These are phyloP conservation scores for Colistium nudipinnis DNA, from an alignment of 2,113 vertebrate genomes.

Conservation along the genomic window DNA sequence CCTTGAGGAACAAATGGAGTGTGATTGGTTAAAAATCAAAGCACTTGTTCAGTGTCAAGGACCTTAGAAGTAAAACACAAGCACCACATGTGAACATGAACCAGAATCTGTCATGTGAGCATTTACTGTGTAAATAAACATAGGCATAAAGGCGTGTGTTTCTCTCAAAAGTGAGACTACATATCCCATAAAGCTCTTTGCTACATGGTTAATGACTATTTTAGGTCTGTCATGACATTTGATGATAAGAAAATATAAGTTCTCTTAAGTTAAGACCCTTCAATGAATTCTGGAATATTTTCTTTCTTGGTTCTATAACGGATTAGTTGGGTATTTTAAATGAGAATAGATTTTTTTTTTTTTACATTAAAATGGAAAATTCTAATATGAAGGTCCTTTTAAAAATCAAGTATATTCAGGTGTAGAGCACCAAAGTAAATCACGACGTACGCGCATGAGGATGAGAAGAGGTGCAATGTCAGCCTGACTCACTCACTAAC, in stretches of 20 bases:
- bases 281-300: not conserved
- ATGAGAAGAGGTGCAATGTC: not conserved
- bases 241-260: not conserved
- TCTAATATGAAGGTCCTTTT: constrained; percentile 24
- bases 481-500: not conserved
- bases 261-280: not conserved
- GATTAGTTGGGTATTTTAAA: not conserved
- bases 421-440: constrained; percentile 4
- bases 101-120: not conserved
- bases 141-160: not conserved
- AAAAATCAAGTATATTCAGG: constrained; percentile 45
- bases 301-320: not conserved
- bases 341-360: not conserved
- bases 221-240: not conserved
- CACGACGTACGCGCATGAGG: not conserved
- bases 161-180: not conserved
- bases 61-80: not conserved
- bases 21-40: not conserved
- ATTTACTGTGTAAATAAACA: too few relatives aligned
- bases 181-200: constrained; percentile 11
- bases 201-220: not conserved
- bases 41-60: not conserved
- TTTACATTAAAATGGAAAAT: constrained; percentile 20
- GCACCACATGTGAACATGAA: not conserved
- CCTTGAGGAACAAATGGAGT: not conserved